Evolutionary conservation across 2,888 invertebrate genomes (phyloP).

Genomic region (Thelaira solivaga): DNA sequence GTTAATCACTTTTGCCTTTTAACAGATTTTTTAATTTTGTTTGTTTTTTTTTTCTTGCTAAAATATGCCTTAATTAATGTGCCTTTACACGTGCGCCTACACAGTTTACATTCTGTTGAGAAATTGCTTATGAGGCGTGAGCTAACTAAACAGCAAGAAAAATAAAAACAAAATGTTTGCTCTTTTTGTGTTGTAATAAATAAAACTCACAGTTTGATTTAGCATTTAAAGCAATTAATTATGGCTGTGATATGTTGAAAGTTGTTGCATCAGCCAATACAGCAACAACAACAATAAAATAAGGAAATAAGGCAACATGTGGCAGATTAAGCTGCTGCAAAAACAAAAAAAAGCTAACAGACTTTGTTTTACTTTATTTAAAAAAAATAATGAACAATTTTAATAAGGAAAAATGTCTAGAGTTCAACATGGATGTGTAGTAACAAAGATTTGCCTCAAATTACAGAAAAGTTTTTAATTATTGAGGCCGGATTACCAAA

Average conservation of each 20-base stretch:
- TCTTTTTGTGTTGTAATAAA: constrained; percentile 62
- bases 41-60: constrained; percentile 62
- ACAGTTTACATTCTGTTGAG: constrained; percentile 42
- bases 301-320: constrained; percentile 45
- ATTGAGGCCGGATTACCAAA: too few species aligned
- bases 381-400: not conserved
- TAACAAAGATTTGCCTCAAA: not conserved
- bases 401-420: not conserved
- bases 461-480: not conserved
- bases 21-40: constrained; percentile 63
- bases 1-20: constrained; percentile 24
- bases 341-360: not conserved
- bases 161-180: not conserved
- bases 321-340: constrained; percentile 1
- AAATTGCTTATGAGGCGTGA: constrained; percentile 30
- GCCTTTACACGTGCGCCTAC: constrained; percentile 65
- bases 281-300: constrained; percentile 18
- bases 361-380: not conserved
- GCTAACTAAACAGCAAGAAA: too few species aligned
- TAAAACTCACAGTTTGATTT: constrained; percentile 66
- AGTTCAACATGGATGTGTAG: too few species aligned
- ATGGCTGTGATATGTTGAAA: constrained; percentile 53
- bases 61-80: constrained; percentile 64
- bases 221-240: constrained; percentile 64
- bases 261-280: too few species aligned